A percentile compares a stretch with the other conserved stretches of the same genome.
These are phyloP conservation scores for Margarornis squamiger DNA, from an alignment of 2,797 vertebrate species.

Conservation along the genomic window DNA sequence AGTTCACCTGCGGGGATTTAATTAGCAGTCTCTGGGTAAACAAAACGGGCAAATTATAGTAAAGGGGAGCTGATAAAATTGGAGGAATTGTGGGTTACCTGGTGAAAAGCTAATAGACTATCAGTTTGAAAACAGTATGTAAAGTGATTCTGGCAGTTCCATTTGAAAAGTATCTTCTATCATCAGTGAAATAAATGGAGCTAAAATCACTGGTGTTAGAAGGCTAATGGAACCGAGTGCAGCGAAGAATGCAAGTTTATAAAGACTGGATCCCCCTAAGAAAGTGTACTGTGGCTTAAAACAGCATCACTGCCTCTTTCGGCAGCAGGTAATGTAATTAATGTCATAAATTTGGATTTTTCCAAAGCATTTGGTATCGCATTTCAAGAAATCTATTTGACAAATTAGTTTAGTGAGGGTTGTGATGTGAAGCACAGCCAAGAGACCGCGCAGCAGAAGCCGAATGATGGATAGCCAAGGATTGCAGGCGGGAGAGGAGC, in stretches of 20 bases:
- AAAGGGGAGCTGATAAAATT: slow-evolving; percentile 18
- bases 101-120: slow-evolving; percentile 50
- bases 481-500: slow-evolving; percentile 5
- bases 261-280: background rate
- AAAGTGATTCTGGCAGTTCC: slow-evolving; percentile 50
- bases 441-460: background rate
- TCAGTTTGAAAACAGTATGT: slow-evolving; percentile 38
- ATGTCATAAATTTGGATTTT: slow-evolving; percentile 30
- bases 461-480: slow-evolving; percentile 45
- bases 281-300: background rate
- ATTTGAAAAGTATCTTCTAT: slow-evolving; percentile 52
- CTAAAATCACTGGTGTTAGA: slow-evolving; percentile 30
- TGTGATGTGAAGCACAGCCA: background rate
- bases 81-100: slow-evolving; percentile 1
- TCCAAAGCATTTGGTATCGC: background rate
- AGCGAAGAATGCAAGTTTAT: background rate
- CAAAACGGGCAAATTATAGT: background rate
- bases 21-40: slow-evolving; percentile 26
- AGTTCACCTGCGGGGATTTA: slow-evolving; percentile 19
- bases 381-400: slow-evolving; percentile 58
- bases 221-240: slow-evolving; percentile 16
- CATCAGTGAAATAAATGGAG: slow-evolving; percentile 48
- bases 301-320: background rate
- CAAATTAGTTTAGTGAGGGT: slow-evolving; percentile 28
- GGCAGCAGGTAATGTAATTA: slow-evolving; percentile 27